Base-by-base conservation (phyloP, 2,797 vertebrate genomes). In the Apogon talboti region DNA sequence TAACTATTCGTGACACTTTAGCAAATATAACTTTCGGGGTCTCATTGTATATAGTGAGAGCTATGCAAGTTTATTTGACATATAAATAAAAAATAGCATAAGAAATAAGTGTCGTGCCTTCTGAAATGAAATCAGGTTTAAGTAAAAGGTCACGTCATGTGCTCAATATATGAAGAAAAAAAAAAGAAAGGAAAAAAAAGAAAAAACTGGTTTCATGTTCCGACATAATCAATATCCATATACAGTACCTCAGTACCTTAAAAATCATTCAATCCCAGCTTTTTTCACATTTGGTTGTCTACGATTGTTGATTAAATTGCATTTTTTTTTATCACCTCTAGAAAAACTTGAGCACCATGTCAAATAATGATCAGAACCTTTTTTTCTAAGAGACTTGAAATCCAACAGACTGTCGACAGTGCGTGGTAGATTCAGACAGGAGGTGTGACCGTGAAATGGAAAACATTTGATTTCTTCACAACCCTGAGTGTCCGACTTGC, bases 31-130 rank as follows among this genome's bases (percentile, higher is more conserved):
- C 55, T 66, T 70, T 76, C 78, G 61, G 53, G 60, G 53, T 76
- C 44, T 86, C 66, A 57, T 60, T 42, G 66, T 71, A 82, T 65
- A 84, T 79, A 88, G 66, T 78, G 72, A 87, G 91, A 89, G 74
- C 87, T 89, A 88, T 83, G 90, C 85, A 89, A 67, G 79, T 90
- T 87, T 83, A 91, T 63, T 86, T 71, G 71, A 67, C 67, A 91
- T 91, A 91, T 91, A 87, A 87, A 94, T 92, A 94, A 95, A 94
- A 91, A 92, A 92, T 24, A 83, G 58, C 4, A 83, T 78, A 87
- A 81, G 50, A 78, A 90, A 87, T 15, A 68, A 65, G 73, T 86
- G 67, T 72, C 85, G 87, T 93, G 83, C 69, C 86, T 87, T 92
- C 93, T 85, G 80, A 91, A 92, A 88, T 88, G 62, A 93, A 91